Percentiles rank a stretch among this genome's conserved stretches.
phyloP scores from a whole-genome alignment of 2,888 invertebrate genomes.

The Eutolmus rufibarbis region DNA sequence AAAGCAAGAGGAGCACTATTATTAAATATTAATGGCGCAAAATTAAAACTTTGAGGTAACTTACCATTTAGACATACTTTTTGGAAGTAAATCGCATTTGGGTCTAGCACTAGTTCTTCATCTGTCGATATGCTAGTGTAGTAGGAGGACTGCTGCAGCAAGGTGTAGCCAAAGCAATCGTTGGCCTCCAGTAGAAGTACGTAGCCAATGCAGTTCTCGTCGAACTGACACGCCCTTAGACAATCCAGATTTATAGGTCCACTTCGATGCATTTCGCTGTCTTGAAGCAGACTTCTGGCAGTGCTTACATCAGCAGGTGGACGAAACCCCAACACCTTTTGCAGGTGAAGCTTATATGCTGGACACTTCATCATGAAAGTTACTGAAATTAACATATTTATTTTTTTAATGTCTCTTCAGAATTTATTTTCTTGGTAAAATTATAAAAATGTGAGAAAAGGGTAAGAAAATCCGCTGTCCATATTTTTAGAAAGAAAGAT shows the following conservation, averaged over 20 bases:
- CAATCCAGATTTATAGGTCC: slow-evolving; percentile 54
- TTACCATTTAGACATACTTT: slow-evolving; percentile 60
- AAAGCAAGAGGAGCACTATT: background rate
- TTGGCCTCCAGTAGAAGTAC: slow-evolving; percentile 58
- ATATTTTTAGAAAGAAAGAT: too few relatives aligned
- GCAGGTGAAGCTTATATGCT: slow-evolving; percentile 59
- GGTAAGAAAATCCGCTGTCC: too few relatives aligned
- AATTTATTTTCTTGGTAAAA: background rate
- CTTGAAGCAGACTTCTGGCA: slow-evolving; percentile 28
- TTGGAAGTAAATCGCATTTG: slow-evolving; percentile 60
- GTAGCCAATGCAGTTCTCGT: slow-evolving; percentile 60
- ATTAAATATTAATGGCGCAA: background rate
- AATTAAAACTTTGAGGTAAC: slow-evolving; percentile 6
- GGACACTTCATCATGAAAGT: slow-evolving; percentile 58
- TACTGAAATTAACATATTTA: slow-evolving; percentile 44
- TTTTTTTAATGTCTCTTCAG: background rate
- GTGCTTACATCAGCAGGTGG: slow-evolving; percentile 49
- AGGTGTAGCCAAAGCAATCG: slow-evolving; percentile 59
- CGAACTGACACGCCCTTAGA: slow-evolving; percentile 57
- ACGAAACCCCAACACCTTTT: slow-evolving; percentile 61
- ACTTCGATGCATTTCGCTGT: background rate
- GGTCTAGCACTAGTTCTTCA: slow-evolving; percentile 56
- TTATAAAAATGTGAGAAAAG: background rate
- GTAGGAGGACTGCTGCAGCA: slow-evolving; percentile 54
- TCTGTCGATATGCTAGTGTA: slow-evolving; percentile 54